Percentiles rank a stretch among this genome's conserved stretches.
Evolutionary conservation across 2,888 invertebrate genomes (phyloP).

Genomic region (Macrosoma leucophasiata): DNA sequence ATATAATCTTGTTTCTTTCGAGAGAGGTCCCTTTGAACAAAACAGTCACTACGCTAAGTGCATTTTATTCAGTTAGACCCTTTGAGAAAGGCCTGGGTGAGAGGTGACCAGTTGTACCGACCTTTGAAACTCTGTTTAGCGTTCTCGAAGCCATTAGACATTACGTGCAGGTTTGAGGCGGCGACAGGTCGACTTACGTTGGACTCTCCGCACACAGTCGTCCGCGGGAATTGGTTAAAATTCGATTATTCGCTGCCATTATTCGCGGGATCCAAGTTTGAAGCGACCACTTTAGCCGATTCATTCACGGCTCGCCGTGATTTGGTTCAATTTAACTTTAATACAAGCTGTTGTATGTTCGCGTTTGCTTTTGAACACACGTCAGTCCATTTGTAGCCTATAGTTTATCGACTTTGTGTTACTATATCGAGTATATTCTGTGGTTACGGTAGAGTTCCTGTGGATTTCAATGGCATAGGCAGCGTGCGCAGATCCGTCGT

Average conservation of each 20-base stretch:
- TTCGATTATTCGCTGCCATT: constrained; percentile 58
- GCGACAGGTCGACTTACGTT: constrained; percentile 27
- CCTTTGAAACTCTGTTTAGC: constrained; percentile 18
- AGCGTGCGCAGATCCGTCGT: too few relatives aligned
- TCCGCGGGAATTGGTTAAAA: constrained; percentile 54
- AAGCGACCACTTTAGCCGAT: constrained; percentile 42
- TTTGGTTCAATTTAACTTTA: too few relatives aligned
- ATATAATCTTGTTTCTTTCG: constrained; percentile 48
- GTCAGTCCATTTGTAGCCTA: too few relatives aligned
- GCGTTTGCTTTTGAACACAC: too few relatives aligned
- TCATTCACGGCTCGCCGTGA: too few relatives aligned
- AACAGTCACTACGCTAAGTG: constrained; percentile 50
- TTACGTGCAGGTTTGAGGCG: constrained; percentile 25
- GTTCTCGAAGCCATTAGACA: constrained; percentile 18
- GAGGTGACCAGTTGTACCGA: constrained; percentile 29
- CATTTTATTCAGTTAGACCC: constrained; percentile 56
- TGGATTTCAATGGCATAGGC: too few relatives aligned
- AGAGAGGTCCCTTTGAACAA: constrained; percentile 45
- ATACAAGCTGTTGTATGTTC: too few relatives aligned
- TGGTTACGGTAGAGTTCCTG: too few relatives aligned
- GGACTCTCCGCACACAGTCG: constrained; percentile 34
- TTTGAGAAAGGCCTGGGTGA: constrained; percentile 37
- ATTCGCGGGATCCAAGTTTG: constrained; percentile 48
- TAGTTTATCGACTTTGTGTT: too few relatives aligned
- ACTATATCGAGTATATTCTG: too few relatives aligned